Percentiles rank a stretch among this genome's conserved stretches.
Conservation (phyloP, 2,113 vertebrate species). For the Epinephelus fuscoguttatus region DNA sequence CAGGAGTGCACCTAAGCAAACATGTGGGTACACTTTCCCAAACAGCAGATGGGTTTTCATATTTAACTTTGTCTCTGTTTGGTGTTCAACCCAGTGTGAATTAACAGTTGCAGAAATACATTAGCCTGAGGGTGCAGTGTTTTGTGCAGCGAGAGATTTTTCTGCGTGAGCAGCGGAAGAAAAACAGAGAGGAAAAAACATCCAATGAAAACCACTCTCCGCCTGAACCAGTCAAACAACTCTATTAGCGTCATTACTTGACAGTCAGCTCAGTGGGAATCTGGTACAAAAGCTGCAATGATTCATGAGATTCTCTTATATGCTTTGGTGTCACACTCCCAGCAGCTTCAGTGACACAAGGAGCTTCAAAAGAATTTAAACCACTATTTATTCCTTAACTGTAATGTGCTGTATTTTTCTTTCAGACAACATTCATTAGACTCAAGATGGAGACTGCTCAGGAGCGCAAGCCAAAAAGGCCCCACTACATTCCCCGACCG, state of each 20-base stretch:
- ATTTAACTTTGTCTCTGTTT: slow-evolving; percentile 43
- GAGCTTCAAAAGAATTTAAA: not conserved
- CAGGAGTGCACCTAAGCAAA: slow-evolving; percentile 55
- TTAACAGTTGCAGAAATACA: slow-evolving; percentile 68
- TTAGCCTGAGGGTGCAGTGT: slow-evolving; percentile 76
- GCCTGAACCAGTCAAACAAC: slow-evolving; percentile 67
- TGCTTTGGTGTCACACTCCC: not conserved
- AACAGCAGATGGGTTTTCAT: slow-evolving; percentile 52
- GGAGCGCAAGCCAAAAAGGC: slow-evolving; percentile 97
- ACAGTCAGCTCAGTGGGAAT: slow-evolving; percentile 26
- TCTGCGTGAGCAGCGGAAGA: slow-evolving; percentile 40
- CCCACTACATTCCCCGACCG: slow-evolving; percentile 96
- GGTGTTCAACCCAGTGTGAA: slow-evolving; percentile 21
- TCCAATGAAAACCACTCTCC: slow-evolving; percentile 18
- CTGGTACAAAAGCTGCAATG: slow-evolving; percentile 31
- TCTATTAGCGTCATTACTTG: slow-evolving; percentile 25
- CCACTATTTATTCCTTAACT: not conserved
- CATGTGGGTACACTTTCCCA: slow-evolving; percentile 45
- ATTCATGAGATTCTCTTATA: slow-evolving; percentile 14
- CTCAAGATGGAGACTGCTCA: slow-evolving; percentile 89
- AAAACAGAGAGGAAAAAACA: slow-evolving; percentile 10
- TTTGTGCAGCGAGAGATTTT: slow-evolving; percentile 68
- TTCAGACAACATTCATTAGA: slow-evolving; percentile 46
- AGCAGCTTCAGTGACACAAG: not conserved
- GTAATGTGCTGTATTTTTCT: slow-evolving; percentile 8